Evolutionary conservation across 2,888 invertebrate species (phyloP).

Genomic region (Sesia bembeciformis): DNA sequence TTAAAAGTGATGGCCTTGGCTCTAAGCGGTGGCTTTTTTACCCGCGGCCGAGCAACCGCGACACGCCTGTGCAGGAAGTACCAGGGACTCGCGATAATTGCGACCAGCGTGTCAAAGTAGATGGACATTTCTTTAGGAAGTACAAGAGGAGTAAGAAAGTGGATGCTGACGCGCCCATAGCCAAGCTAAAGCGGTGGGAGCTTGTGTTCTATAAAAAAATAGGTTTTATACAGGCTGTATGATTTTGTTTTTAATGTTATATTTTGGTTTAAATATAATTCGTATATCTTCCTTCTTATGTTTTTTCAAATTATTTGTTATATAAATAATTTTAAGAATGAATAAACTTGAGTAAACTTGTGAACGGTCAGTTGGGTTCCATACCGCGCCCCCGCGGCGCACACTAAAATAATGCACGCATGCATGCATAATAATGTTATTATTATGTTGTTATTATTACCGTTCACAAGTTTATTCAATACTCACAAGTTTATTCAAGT

Average conservation of each 20-base stretch:
- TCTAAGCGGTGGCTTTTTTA: conserved; percentile 62
- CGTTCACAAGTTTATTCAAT: no score
- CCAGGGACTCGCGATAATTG: conserved; percentile 28
- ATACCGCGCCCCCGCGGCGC: no score
- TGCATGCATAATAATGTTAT: no score
- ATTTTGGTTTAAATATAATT: background rate
- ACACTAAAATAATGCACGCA: no score
- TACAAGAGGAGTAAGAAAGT: conserved; percentile 50
- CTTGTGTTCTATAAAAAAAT: conserved; percentile 58
- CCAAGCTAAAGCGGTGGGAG: conserved; percentile 62
- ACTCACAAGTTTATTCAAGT: no score
- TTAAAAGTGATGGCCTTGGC: conserved; percentile 58
- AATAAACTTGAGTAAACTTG: no score
- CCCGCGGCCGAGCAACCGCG: conserved; percentile 26
- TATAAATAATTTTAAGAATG: no score
- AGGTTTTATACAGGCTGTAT: conserved; percentile 37
- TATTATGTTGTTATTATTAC: no score
- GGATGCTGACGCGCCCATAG: conserved; percentile 48
- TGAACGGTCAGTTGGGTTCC: no score
- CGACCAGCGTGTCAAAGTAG: conserved; percentile 56
- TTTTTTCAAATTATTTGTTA: no score
- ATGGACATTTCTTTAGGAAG: conserved; percentile 55
- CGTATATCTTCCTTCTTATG: no score
- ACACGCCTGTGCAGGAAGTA: conserved; percentile 8
- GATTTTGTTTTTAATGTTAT: conserved; percentile 8